A percentile compares a stretch with the other conserved stretches of the same genome.
These are phyloP conservation scores for Cherax quadricarinatus DNA, from an alignment of 1,140 invertebrate genomes.

Conservation along the genomic window DNA sequence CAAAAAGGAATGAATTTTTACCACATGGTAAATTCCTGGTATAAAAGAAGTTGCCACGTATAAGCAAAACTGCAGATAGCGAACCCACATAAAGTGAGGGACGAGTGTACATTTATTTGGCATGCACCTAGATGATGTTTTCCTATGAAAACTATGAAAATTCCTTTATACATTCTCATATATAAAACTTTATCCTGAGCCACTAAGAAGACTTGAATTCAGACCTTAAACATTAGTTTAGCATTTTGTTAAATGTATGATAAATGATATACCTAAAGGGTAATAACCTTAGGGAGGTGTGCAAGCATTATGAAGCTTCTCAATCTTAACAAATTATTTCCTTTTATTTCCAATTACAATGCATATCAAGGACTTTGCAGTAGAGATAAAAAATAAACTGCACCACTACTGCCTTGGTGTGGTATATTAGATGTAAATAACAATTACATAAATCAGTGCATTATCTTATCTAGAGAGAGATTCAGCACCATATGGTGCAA, in stretches of 20 bases:
- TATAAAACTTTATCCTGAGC: slow-evolving; percentile 62
- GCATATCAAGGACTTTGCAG: not conserved
- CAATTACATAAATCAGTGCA: slow-evolving; percentile 17
- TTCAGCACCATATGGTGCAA: slow-evolving; percentile 17
- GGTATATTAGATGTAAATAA: slow-evolving; percentile 4
- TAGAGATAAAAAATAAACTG: not conserved
- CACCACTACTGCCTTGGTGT: not conserved
- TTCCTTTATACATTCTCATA: slow-evolving; percentile 56
- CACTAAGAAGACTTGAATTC: slow-evolving; percentile 63
- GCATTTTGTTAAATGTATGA: slow-evolving; percentile 5
- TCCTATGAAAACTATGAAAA: slow-evolving; percentile 49
- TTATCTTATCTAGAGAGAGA: not conserved
- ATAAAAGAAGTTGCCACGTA: too few species aligned
- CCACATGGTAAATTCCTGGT: too few species aligned
- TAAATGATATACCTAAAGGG: not conserved
- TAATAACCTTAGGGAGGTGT: not conserved
- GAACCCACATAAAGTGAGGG: too few species aligned
- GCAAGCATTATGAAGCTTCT: not conserved
- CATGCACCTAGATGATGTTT: slow-evolving; percentile 33
- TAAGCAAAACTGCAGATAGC: too few species aligned
- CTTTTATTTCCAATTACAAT: not conserved
- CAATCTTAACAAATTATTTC: not conserved
- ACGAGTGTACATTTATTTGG: not conserved
- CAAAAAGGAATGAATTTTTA: too few species aligned
- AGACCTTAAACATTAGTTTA: slow-evolving; percentile 51